Percentiles rank a stretch among this genome's conserved stretches.
Evolutionary conservation across 2,888 invertebrate species (phyloP).

Genomic region (Ochlodes sylvanus): DNA sequence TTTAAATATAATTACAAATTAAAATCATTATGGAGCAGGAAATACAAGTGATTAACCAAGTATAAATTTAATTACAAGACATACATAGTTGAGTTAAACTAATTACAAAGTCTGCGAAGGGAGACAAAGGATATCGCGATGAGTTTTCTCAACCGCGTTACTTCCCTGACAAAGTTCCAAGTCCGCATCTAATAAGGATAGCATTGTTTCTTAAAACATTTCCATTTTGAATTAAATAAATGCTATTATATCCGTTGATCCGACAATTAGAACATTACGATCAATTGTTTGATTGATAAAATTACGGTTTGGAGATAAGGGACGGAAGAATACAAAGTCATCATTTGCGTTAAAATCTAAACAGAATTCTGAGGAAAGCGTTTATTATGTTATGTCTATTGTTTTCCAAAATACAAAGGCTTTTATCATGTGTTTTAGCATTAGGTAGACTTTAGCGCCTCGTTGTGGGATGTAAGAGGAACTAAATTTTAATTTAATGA

Average conservation of each 20-base stretch:
- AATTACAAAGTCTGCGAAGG: slow-evolving; percentile 27
- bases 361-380: no score
- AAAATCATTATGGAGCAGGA: neutral
- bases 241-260: neutral
- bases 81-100: slow-evolving; percentile 30
- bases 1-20: neutral
- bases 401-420: no score
- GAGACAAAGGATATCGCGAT: slow-evolving; percentile 22
- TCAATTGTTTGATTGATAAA: neutral
- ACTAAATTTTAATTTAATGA: no score
- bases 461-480: no score
- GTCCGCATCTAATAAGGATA: slow-evolving; percentile 9
- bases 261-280: neutral
- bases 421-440: no score
- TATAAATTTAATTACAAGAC: slow-evolving; percentile 48
- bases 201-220: slow-evolving; percentile 15
- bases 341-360: neutral
- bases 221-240: neutral
- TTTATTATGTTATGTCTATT: no score
- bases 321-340: neutral
- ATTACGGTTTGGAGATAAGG: neutral
- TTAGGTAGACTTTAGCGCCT: no score
- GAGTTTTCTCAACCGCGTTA: slow-evolving; percentile 16
- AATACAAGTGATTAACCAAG: slow-evolving; percentile 44
- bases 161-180: slow-evolving; percentile 21